phyloP scores from a whole-genome alignment of 2,888 invertebrate species.

The Trachelus troglodyta region DNA sequence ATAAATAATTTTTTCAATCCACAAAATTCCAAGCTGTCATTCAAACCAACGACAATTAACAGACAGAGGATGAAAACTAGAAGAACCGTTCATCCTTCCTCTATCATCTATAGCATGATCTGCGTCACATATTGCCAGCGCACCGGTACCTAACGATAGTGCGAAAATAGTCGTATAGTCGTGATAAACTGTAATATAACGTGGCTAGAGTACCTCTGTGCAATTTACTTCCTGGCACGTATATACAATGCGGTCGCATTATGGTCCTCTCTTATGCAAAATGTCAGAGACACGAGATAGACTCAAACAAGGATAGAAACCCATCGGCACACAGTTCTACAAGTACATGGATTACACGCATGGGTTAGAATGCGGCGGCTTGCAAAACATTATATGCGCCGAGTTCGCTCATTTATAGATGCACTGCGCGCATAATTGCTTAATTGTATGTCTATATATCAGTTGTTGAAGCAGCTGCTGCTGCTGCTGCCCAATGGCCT shows the following conservation, averaged over 20 bases:
- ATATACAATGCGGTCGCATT: constrained; percentile 10
- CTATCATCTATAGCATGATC: background rate
- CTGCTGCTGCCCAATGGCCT: constrained; percentile 5
- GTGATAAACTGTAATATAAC: background rate
- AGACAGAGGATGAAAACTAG: too few relatives aligned
- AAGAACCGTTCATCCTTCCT: too few relatives aligned
- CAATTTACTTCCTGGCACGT: constrained; percentile 20
- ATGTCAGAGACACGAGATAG: background rate
- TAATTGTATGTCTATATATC: constrained; percentile 23
- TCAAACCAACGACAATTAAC: too few relatives aligned
- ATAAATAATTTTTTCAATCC: too few relatives aligned
- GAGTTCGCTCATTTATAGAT: constrained; percentile 14
- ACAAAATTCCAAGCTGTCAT: too few relatives aligned
- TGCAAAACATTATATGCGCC: constrained; percentile 4
- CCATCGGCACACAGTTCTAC: background rate
- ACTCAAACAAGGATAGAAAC: background rate
- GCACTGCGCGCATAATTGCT: constrained; percentile 20
- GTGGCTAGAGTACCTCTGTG: background rate
- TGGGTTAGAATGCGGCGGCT: background rate
- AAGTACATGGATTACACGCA: background rate
- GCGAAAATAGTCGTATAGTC: background rate
- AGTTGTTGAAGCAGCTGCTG: constrained; percentile 15
- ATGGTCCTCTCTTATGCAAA: background rate
- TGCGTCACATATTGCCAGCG: background rate
- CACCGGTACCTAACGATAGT: background rate